phyloP scores from a whole-genome alignment of 2,888 invertebrate species.

The Hemaris fuciformis region DNA sequence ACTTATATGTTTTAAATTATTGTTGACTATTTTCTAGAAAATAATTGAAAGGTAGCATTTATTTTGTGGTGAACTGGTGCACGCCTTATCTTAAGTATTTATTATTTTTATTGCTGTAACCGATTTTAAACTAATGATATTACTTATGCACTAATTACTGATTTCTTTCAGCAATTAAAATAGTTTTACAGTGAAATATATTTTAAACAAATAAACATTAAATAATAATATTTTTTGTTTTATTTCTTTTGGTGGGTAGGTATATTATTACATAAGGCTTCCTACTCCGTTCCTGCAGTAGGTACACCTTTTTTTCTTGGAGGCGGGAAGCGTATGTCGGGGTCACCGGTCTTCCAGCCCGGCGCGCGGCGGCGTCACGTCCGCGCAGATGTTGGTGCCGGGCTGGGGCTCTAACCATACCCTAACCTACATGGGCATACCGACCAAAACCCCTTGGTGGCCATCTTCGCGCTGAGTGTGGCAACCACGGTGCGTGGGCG shows the following conservation, averaged over 20 bases:
- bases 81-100: background rate
- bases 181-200: background rate
- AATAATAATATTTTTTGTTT: background rate
- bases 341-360: no score
- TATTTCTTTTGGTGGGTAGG: background rate
- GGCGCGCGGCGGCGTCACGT: no score
- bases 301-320: no score
- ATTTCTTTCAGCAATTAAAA: slow-evolving; percentile 11
- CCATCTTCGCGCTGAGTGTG: no score
- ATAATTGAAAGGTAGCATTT: background rate
- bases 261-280: background rate
- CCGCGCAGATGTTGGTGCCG: no score
- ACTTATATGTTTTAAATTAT: background rate
- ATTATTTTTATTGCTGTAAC: background rate
- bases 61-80: background rate
- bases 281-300: background rate
- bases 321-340: no score
- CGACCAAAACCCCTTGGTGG: no score
- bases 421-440: no score
- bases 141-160: background rate
- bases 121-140: background rate
- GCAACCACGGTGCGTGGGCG: no score
- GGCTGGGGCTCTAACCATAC: no score
- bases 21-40: background rate
- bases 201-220: slow-evolving; percentile 9